These are phyloP conservation scores for Dicrostonyx torquatus DNA, from an alignment of 2,797 vertebrate species.

Conservation along the genomic window DNA sequence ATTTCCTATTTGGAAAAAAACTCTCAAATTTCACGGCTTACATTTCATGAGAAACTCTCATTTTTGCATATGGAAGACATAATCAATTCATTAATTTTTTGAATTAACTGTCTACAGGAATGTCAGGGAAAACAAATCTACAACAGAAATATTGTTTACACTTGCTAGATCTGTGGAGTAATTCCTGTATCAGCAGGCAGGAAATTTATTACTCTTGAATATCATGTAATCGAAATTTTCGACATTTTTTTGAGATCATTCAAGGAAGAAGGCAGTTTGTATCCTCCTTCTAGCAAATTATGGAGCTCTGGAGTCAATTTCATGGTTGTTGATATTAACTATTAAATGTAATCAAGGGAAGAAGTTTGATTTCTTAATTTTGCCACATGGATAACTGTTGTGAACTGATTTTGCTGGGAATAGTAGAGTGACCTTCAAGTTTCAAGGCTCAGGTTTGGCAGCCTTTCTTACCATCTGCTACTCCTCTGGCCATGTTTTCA, in stretches of 20 bases:
- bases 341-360: conserved; percentile 5
- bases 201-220: conserved; percentile 52
- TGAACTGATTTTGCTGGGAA: neutral
- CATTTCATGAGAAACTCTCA: conserved; percentile 41
- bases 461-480: neutral
- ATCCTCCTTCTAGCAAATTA: neutral
- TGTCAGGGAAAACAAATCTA: conserved; percentile 49
- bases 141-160: conserved; percentile 55
- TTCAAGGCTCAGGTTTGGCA: neutral
- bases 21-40: conserved; percentile 43
- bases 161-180: neutral
- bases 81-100: conserved; percentile 56
- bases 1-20: conserved; percentile 63
- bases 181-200: neutral
- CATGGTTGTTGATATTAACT: neutral
- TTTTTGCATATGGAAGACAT: conserved; percentile 60
- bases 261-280: neutral
- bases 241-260: conserved; percentile 46
- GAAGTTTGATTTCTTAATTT: neutral
- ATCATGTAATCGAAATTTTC: conserved; percentile 36
- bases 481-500: neutral
- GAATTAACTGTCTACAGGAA: neutral
- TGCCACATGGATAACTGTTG: neutral
- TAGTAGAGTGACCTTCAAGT: neutral
- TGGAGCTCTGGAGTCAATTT: conserved; percentile 48